Conservation (phyloP, 2,797 vertebrate species). For the Myotis pilosus region DNA sequence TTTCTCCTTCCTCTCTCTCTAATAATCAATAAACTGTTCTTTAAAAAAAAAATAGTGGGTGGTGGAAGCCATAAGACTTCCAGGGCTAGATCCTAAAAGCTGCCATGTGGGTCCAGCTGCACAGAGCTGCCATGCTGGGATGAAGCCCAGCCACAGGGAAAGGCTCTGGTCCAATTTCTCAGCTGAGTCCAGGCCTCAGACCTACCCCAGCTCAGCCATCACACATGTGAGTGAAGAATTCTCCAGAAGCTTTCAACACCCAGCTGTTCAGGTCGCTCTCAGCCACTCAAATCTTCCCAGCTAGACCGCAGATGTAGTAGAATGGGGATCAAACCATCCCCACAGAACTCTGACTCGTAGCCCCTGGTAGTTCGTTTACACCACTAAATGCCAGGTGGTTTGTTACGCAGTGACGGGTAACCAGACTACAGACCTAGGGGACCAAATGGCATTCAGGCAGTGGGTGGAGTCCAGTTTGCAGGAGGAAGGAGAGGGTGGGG, state of each 20-base stretch:
- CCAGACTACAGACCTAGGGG: neutral
- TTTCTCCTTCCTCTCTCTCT: too few relatives aligned
- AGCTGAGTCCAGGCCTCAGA: neutral
- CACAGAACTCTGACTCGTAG: neutral
- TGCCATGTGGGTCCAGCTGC: rapidly evolving
- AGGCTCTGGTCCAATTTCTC: neutral
- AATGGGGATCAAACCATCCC: neutral
- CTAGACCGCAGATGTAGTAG: neutral
- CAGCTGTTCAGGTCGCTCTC: neutral
- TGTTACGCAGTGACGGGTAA: neutral
- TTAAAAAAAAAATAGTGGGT: too few relatives aligned
- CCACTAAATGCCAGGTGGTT: neutral
- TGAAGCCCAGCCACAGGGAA: neutral
- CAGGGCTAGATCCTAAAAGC: neutral
- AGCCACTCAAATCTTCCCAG: neutral
- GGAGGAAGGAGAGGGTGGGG: too few relatives aligned
- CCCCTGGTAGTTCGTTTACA: neutral
- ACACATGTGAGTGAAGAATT: rapidly evolving
- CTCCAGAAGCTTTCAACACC: neutral
- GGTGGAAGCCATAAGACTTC: neutral
- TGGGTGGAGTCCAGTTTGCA: neutral
- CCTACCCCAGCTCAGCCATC: neutral
- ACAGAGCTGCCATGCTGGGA: neutral
- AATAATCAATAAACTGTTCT: too few relatives aligned
- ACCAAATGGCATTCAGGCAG: neutral